Evolutionary conservation across 2,113 vertebrate genomes (phyloP).

Genomic region (Channa maculata): DNA sequence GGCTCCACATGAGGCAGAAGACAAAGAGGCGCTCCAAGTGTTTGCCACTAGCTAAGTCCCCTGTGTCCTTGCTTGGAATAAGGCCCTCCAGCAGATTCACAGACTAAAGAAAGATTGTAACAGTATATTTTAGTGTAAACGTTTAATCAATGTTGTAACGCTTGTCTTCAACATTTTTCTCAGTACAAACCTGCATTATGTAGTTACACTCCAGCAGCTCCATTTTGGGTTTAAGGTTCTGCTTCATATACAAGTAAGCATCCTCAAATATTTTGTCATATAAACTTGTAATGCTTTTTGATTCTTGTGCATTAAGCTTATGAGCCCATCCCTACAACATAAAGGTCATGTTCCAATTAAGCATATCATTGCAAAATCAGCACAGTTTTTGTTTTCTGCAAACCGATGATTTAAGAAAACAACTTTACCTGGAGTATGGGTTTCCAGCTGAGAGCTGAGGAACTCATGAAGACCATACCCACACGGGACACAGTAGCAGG

Average conservation of each 20-base stretch:
- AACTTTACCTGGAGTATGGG: conserved; percentile 89
- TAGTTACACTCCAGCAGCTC: conserved; percentile 86
- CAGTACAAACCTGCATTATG: conserved; percentile 83
- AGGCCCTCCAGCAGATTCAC: conserved; percentile 89
- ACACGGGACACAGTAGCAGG: conserved; percentile 93
- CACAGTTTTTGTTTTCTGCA: not conserved
- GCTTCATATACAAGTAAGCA: conserved; percentile 63
- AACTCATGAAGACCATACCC: conserved; percentile 95
- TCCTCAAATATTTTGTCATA: conserved; percentile 76
- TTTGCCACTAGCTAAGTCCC: conserved; percentile 73
- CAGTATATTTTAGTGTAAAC: no score
- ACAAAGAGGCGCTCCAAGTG: conserved; percentile 86
- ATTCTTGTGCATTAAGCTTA: conserved; percentile 81
- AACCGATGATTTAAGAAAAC: conserved; percentile 10
- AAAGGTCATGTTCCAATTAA: conserved; percentile 30
- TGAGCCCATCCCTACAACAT: conserved; percentile 86
- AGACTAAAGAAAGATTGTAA: conserved; percentile 51
- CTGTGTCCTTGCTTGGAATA: conserved; percentile 87
- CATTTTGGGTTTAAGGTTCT: conserved; percentile 85
- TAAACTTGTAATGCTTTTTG: conserved; percentile 76
- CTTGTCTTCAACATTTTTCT: conserved; percentile 2
- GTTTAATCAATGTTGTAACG: not conserved
- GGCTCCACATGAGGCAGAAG: conserved; percentile 92
- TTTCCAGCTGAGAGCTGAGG: conserved; percentile 89
- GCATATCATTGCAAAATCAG: not conserved